phyloP scores from a whole-genome alignment of 2,888 invertebrate species.

The Ptychoptera contaminata region DNA sequence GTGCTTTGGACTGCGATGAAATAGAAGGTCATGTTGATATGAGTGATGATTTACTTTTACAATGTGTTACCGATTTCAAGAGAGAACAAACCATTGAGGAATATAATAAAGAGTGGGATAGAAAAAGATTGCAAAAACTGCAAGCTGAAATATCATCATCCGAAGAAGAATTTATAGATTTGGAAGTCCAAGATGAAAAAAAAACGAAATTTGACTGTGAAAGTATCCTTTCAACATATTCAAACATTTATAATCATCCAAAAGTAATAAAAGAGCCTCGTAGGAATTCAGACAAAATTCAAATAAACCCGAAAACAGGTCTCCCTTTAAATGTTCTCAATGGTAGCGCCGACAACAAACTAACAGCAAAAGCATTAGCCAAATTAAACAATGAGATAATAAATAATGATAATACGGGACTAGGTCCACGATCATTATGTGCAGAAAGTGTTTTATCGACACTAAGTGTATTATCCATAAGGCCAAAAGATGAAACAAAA shows the following conservation, averaged over 20 bases:
- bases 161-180: conserved; percentile 41
- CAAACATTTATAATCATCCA: conserved; percentile 85
- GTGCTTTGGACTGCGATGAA: conserved; percentile 78
- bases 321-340: conserved; percentile 52
- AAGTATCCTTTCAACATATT: conserved; percentile 77
- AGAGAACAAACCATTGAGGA: conserved; percentile 36
- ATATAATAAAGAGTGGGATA: conserved; percentile 41
- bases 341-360: conserved; percentile 36
- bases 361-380: conserved; percentile 54
- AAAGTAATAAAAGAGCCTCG: conserved; percentile 64
- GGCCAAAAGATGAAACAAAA: conserved; percentile 60
- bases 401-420: conserved; percentile 15
- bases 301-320: conserved; percentile 56
- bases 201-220: conserved; percentile 79
- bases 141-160: conserved; percentile 31
- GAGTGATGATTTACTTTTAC: conserved; percentile 47
- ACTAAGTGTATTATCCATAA: conserved; percentile 47
- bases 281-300: conserved; percentile 38
- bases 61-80: conserved; percentile 62
- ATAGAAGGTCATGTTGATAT: conserved; percentile 48
- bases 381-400: conserved; percentile 38
- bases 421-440: conserved; percentile 40
- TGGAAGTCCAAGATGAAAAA: conserved; percentile 44
- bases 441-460: conserved; percentile 50
- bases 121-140: conserved; percentile 22